Evolutionary conservation across 2,113 vertebrate species (phyloP), one percentile per base, ranked within the genome.

Genomic region (Corapipo altera): DNA sequence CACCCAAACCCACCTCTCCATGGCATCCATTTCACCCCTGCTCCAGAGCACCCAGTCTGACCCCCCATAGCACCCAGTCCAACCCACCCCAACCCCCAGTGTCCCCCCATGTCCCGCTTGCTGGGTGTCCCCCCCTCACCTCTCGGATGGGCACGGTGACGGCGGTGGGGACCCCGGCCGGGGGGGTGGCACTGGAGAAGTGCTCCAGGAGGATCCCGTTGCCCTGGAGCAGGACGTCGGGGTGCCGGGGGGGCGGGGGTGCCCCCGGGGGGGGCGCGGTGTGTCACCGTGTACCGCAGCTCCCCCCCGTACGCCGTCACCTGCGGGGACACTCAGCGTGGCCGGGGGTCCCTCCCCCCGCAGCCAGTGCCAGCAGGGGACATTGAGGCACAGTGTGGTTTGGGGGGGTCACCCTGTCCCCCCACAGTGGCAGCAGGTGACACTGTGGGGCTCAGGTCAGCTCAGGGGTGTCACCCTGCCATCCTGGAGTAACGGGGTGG

Each of bases 231-330:
- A 99, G 97, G 58, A 99, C 98, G 4, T 99, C 97, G 0, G 99
- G 98, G 91, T 97, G 98, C 46, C 93, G 73, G 4, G 88, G 97
- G 61, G 98, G 93, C 5, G 91, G 73, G 4, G 64, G 58, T 0
- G 98, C 92, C 5, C 98, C 98, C 0, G 95, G 94, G 0, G n/a
- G 26, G 49, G 0, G 98, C 97, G 32, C 73, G 88, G 49, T 98
- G 99, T 2, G 93, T 98, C 94, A 99, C 95, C 0, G 97, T 98
- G 97, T 99, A 99, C 58, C 75, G 98, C 71, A 99, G 98, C 97
- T 99, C 99, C 2, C 99, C 99, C 0, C 99, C 99, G 0, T 99
- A 99, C 1, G 99, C 99, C 0, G 99, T 99, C 97, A 99, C 99
- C 99, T 99, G 97, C 1, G 3, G 74, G 41, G 30, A 90, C 71